Base-by-base conservation (phyloP, 2,797 vertebrate genomes). In the Rachycentron canadum region DNA sequence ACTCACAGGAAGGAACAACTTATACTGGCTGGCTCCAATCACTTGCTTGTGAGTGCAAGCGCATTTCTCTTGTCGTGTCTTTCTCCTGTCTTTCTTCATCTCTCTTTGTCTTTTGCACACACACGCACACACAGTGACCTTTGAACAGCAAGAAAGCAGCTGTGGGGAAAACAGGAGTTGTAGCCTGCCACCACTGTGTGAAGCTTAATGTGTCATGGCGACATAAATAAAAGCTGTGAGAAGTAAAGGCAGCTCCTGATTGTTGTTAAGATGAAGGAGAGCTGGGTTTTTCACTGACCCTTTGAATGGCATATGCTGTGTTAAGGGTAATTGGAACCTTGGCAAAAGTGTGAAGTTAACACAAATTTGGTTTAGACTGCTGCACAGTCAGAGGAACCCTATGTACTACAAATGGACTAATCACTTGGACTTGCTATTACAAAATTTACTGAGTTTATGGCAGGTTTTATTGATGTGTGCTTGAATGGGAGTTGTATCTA, bases 61-160 rank as follows among this genome's bases (percentile, higher is more conserved):
- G n/a, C n/a, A n/a, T n/a, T 59, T 70, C 38, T 47, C 59, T 79
- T 36, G 45, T n/a, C n/a, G n/a, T n/a, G 9, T 53, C 45, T 40
- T 12, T 26, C 2, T 0, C 36, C 7, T 12, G 5, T 2, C 8
- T 10, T 2, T 10, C 21, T 10, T 14, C 13, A 14, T n/a, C 21
- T n/a, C 28, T 34, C 43, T 23, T 60, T 47, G 16, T 60, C 50
- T 53, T 28, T 3, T 9, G 9, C 30, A 4, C 58, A 14, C 49
- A 3, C 30, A 45, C 23, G 7, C 26, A 8, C 19, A n/a, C 26
- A 53, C 49, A 36, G 60, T 87, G 73, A 84, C 76, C 85, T 84
- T 86, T 87, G 58, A 60, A 84, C 66, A 63, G 57, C 74, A 82
- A 76, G 72, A 72, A 83, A 87, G 50, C 82, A 81, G 86, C 83